Percentiles rank a stretch among this genome's conserved stretches.
phyloP scores from a whole-genome alignment of 2,797 vertebrate genomes.

The Ciconia nigra region DNA sequence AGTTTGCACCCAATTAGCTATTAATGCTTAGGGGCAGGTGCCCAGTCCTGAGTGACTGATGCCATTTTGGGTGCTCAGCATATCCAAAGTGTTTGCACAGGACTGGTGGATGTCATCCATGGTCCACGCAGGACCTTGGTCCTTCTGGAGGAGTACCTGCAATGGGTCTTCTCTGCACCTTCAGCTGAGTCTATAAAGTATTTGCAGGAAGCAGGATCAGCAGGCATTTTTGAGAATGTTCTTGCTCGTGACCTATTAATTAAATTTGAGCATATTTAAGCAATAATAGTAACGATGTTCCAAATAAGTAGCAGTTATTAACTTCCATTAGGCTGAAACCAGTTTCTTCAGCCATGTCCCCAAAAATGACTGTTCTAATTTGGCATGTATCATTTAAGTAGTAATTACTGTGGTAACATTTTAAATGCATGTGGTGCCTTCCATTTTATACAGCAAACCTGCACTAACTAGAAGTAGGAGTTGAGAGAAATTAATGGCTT shows the following conservation, averaged over 20 bases:
- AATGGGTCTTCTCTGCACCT: background rate
- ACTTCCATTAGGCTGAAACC: conserved; percentile 20
- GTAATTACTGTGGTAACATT: background rate
- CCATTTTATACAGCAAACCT: background rate
- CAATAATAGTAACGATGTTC: background rate
- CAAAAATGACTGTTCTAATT: conserved; percentile 24
- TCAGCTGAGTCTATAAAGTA: background rate
- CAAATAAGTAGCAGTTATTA: background rate
- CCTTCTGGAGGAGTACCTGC: background rate
- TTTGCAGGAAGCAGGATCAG: background rate
- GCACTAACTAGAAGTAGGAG: background rate
- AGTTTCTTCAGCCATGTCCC: background rate
- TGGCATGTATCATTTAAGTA: background rate
- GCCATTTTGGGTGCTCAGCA: background rate
- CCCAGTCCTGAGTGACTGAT: background rate
- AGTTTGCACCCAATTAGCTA: background rate
- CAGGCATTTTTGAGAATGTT: background rate
- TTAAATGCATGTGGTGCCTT: background rate
- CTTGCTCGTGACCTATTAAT: background rate
- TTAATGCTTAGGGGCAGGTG: background rate
- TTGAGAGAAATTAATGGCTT: background rate
- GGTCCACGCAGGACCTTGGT: background rate
- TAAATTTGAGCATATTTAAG: background rate
- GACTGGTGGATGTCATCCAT: background rate
- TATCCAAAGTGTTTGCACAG: background rate